Evolutionary conservation across 2,797 vertebrate genomes (phyloP), one percentile per base, ranked within the genome.

Genomic region (Sebastes reedi): DNA sequence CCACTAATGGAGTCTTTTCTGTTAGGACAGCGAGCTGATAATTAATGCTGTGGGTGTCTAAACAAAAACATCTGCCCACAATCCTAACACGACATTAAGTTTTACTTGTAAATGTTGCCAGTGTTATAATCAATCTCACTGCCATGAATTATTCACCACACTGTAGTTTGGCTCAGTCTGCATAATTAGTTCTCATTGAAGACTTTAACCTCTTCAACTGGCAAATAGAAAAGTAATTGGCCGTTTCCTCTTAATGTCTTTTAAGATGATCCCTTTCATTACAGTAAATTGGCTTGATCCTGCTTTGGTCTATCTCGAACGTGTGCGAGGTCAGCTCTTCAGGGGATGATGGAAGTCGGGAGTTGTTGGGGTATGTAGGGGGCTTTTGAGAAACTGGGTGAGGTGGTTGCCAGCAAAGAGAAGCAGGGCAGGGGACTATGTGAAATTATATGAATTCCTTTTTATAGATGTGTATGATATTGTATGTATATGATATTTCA

Each of bases 191-290:
- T 88, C 34, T 80, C 72, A 67, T 18, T 81, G 50, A 87, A 82
- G 84, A 83, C 82, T 89, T 90, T 78, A 86, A 91, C 83, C 87
- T 91, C 89, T 89, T 86, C 56, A 83, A 71, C 67, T 46, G 66
- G 70, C 75, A 88, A 85, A 86, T 80, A 79, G n/a, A 42, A 79
- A 85, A 80, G 61, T 85, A 88, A 90, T 88, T 69, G 85, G 29
- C 79, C 3, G 10, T 82, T 85, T 87, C 69, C 30, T 77, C 36
- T 42, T 79, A 79, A 85, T 74, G 67, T 74, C 46, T 88, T 90
- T 72, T 50, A 62, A 81, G 66, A 89, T 72, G 72, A 75, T 88
- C 25, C 67, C 65, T 84, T 67, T 88, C 80, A 80, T 88, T 81
- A 83, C 32, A 60, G 64, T 75, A 65, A 88, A 83, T 77, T 60